These are phyloP conservation scores for Drosophila pegasa DNA, from an alignment of 2,888 invertebrate species.

Conservation along the genomic window DNA sequence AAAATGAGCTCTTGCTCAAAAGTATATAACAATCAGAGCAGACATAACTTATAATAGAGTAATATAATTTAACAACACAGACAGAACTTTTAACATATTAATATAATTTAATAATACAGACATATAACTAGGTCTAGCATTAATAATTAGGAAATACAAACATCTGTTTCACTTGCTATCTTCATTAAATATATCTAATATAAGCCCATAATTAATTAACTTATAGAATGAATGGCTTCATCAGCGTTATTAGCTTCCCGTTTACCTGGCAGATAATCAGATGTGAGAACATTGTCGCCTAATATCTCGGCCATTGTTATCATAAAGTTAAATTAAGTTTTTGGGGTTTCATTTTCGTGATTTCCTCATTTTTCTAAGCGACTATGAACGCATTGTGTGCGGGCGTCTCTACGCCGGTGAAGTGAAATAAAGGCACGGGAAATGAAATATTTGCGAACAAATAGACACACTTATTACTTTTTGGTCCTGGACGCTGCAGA, in stretches of 20 bases:
- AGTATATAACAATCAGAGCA: no score
- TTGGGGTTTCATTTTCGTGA: slow-evolving; percentile 33
- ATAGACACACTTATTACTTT: slow-evolving; percentile 80
- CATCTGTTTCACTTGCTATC: no score
- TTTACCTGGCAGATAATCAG: slow-evolving; percentile 8
- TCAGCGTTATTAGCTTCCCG: slow-evolving; percentile 5
- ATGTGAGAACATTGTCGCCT: slow-evolving; percentile 15
- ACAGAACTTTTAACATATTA: background rate
- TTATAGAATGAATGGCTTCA: background rate
- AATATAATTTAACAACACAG: no score
- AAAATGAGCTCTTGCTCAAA: no score
- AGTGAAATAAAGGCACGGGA: slow-evolving; percentile 68
- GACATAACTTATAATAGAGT: no score
- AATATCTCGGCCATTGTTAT: slow-evolving; percentile 47
- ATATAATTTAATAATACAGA: background rate
- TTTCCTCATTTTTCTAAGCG: slow-evolving; percentile 30
- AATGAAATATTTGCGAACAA: slow-evolving; percentile 81
- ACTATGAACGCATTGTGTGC: slow-evolving; percentile 36
- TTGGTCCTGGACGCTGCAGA: slow-evolving; percentile 49
- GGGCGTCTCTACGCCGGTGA: slow-evolving; percentile 41
- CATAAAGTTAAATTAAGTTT: slow-evolving; percentile 57
- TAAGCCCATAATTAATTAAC: slow-evolving; percentile 3
- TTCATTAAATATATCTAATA: background rate
- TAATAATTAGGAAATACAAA: background rate
- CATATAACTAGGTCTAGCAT: no score